phyloP scores from a whole-genome alignment of 2,797 vertebrate genomes.

The Dendrocincla tyrannina region DNA sequence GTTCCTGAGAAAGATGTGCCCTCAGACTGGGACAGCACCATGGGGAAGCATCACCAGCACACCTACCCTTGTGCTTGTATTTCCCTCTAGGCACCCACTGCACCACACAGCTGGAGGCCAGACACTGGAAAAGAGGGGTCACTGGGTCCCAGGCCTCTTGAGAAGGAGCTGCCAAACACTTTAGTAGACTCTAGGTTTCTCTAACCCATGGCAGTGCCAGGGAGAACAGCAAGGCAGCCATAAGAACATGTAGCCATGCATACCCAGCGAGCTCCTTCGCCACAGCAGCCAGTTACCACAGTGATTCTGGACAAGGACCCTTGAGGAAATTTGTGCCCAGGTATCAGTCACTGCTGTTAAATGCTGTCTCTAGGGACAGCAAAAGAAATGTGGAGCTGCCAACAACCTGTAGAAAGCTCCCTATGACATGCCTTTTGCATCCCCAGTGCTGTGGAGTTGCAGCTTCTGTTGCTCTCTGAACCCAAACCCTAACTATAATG shows the following conservation, averaged over 20 bases:
- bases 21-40: not conserved
- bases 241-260: rapidly evolving
- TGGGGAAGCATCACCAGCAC: not conserved
- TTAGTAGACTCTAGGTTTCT: not conserved
- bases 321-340: not conserved
- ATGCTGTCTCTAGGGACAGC: not conserved
- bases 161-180: not conserved
- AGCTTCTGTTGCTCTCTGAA: not conserved
- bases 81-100: not conserved
- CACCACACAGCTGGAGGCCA: not conserved
- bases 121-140: not conserved
- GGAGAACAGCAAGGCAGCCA: not conserved
- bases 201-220: not conserved
- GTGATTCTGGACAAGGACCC: rapidly evolving
- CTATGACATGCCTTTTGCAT: not conserved
- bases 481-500: not conserved
- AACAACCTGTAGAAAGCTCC: not conserved
- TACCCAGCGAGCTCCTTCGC: not conserved
- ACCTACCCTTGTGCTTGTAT: not conserved
- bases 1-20: not conserved
- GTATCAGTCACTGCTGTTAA: not conserved
- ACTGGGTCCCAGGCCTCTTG: not conserved
- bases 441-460: not conserved
- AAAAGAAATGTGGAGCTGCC: not conserved
- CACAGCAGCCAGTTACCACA: rapidly evolving